Percentiles rank a stretch among this genome's conserved stretches.
phyloP scores from a whole-genome alignment of 2,113 vertebrate genomes.

The Marmota monax region DNA sequence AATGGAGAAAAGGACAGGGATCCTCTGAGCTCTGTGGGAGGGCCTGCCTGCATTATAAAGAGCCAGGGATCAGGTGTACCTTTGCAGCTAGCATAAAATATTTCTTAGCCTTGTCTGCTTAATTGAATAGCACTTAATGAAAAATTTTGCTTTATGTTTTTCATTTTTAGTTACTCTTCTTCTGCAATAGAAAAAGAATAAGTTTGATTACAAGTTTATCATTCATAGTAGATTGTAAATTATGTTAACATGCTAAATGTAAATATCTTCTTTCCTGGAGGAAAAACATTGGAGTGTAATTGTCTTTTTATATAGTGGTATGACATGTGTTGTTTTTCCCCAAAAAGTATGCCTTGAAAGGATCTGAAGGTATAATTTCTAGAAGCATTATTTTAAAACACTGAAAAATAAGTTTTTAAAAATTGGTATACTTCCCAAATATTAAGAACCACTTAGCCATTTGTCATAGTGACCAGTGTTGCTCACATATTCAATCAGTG shows the following conservation, averaged over 20 bases:
- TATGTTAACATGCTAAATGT: neutral
- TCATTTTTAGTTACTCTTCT: neutral
- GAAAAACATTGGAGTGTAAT: neutral
- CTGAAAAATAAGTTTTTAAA: conserved; percentile 12
- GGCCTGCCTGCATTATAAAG: neutral
- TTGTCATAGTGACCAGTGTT: neutral
- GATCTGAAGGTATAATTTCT: neutral
- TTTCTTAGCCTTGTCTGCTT: neutral
- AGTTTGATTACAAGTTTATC: neutral
- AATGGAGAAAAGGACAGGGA: neutral
- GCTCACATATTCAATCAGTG: neutral
- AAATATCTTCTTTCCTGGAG: neutral
- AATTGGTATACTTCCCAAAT: neutral
- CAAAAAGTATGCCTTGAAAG: conserved; percentile 15
- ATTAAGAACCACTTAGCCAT: neutral
- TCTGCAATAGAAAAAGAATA: neutral
- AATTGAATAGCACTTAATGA: neutral
- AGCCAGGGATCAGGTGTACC: neutral
- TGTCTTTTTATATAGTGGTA: conserved; percentile 26
- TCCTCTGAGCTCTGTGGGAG: neutral
- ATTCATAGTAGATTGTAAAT: neutral
- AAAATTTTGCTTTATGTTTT: neutral
- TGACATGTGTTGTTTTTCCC: neutral
- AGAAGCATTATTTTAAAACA: neutral
- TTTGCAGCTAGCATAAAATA: neutral